Evolutionary conservation across 1,140 invertebrate genomes (phyloP).

Genomic region (Drosophila sp.): DNA sequence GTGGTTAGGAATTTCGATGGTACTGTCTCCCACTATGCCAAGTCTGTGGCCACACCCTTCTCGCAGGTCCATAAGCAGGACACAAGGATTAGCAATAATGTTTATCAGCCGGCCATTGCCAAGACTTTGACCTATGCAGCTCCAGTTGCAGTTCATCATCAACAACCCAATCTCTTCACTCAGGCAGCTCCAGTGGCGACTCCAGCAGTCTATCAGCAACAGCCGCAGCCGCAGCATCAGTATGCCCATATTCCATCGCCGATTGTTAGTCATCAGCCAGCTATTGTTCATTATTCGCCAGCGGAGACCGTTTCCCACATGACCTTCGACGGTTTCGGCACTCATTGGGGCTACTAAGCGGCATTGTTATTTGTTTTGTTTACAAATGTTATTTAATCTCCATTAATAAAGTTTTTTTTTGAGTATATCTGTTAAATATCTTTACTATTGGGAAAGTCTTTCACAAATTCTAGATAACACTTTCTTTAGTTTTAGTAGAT

Average conservation of each 20-base stretch:
- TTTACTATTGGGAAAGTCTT: background rate
- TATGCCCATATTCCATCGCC: slow-evolving; percentile 18
- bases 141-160: slow-evolving; percentile 44
- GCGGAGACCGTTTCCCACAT: slow-evolving; percentile 85
- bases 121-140: slow-evolving; percentile 73
- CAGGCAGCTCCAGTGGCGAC: slow-evolving; percentile 23
- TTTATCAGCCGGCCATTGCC: slow-evolving; percentile 80
- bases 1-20: slow-evolving; percentile 85
- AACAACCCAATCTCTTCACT: slow-evolving; percentile 27
- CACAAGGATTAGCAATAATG: slow-evolving; percentile 86
- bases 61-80: slow-evolving; percentile 87
- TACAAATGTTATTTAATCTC: slow-evolving; percentile 2
- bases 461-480: too few relatives aligned
- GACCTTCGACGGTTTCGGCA: slow-evolving; percentile 84
- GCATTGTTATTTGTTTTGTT: background rate
- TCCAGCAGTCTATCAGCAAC: slow-evolving; percentile 43
- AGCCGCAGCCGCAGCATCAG: slow-evolving; percentile 29
- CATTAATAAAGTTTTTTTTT: slow-evolving; percentile 6
- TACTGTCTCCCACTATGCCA: slow-evolving; percentile 86
- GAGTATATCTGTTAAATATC: background rate
- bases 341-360: slow-evolving; percentile 84
- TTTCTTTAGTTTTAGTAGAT: too few relatives aligned
- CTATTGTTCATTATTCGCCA: slow-evolving; percentile 83
- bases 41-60: slow-evolving; percentile 86
- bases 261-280: slow-evolving; percentile 52